Base-by-base conservation (phyloP, 2,888 invertebrate species). In the Phengaris arion region DNA sequence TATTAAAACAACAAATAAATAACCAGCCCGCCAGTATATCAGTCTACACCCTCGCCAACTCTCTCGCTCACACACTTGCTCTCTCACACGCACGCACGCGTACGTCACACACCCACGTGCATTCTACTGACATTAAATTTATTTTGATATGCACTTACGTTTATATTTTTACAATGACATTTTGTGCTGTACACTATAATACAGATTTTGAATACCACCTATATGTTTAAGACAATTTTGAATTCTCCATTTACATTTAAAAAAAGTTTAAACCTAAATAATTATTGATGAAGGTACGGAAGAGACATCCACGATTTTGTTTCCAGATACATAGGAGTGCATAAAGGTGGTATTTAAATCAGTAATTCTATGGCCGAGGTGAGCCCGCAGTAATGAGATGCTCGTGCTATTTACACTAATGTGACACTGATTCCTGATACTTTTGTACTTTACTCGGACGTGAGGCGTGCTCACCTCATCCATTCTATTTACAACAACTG, bases 101-200 rank as follows among this genome's bases (percentile, higher is more conserved):
- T 75, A 45, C 75, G 45, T 76, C 74, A 77, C 76, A 76, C 78
- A 83, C 83, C 85, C 85, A 84, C 83, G 82, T 85, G 83, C 85
- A 84, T 85, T 83, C 84, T 75, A 83, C 90, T 91, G 91, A 89
- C 85, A 88, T 89, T 92, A 91, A 85, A 89, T 89, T 89, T 92
- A 91, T 85, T 87, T 87, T 92, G 92, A 92, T 92, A 92, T 92
- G 92, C 92, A 88, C 92, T 92, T 92, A 92, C 86, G 83, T 87
- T 87, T 90, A 90, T 83, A 83, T 87, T 89, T 88, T 89, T 92
- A 92, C 92, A 92, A 87, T 88, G 88, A 90, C 85, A 84, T 90
- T 22, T 92, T 92, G 92, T 92, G 92, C 92, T 92, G 90, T 92
- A 92, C 92, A 92, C 83, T 88, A 89, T 84, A 72, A 72, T 35